Base-by-base conservation (phyloP, 2,888 invertebrate species). In the Apeira syringaria region DNA sequence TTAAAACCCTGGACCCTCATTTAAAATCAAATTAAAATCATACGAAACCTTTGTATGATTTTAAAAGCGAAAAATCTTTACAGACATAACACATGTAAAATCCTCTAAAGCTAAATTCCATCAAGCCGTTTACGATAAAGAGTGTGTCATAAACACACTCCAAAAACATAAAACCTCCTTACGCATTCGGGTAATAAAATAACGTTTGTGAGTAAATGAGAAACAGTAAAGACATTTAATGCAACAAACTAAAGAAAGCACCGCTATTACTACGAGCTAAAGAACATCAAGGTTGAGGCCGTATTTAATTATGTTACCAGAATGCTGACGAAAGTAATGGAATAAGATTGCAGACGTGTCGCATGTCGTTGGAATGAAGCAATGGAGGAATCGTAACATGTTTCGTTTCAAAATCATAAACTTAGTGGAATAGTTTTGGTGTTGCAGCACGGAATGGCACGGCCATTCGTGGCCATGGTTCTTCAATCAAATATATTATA, bases 401-500 rank as follows among this genome's bases (percentile, higher is more conserved):
- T 59, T 56, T 59, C 26, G 61, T 74, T 75, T 68, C 68, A 50
- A 73, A 75, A 73, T 62, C 58, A 41, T 52, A 64, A 64, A 59
- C 51, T 47, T 47, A 42, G 56, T 59, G 61, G 59, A 66, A 56
- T 44, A 59, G 48, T 63, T 53, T 62, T 53, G 61, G 59, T 56
- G 65, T 74, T 75, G 76, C 74, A 62, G 72, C 74, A 76, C 59
- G 65, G 66, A 70, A 71, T 69, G 39, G 34, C 33, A 25, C 39
- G n/a, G n/a, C n/a, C n/a, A n/a, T n/a, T n/a, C n/a, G n/a, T n/a
- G n/a, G n/a, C n/a, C n/a, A n/a, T n/a, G n/a, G n/a, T n/a, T n/a
- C n/a, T n/a, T n/a, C n/a, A n/a, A n/a, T n/a, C n/a, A n/a, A n/a
- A n/a, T n/a, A n/a, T n/a, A n/a, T n/a, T n/a, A n/a, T n/a, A n/a